phyloP scores from a whole-genome alignment of 1,140 invertebrate genomes.

The Aphaenogaster rudis region DNA sequence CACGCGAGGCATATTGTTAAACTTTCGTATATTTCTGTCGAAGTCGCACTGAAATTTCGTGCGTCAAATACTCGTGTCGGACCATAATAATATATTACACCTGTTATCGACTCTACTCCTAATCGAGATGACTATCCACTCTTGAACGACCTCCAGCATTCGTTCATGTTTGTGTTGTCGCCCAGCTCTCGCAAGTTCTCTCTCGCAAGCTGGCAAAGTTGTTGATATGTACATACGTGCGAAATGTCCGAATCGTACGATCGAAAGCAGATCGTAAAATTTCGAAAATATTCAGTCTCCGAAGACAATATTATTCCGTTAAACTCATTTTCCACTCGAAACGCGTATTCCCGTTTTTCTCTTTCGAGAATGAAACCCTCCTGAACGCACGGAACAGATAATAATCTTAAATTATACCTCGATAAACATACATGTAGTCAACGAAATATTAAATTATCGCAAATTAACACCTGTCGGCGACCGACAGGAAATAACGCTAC shows the following conservation, averaged over 20 bases:
- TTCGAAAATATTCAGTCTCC: neutral
- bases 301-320: neutral
- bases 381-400: neutral
- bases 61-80: neutral
- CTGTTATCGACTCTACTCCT: neutral
- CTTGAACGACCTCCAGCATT: neutral
- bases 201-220: neutral
- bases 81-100: neutral
- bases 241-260: neutral
- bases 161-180: conserved; percentile 24
- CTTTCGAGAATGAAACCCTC: neutral
- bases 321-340: neutral
- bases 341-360: neutral
- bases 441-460: conserved; percentile 3
- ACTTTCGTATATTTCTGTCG: neutral
- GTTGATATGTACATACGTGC: neutral
- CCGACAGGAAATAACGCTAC: neutral
- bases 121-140: neutral
- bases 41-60: neutral
- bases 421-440: neutral
- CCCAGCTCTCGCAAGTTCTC: neutral
- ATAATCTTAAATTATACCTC: conserved; percentile 5
- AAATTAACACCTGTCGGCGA: conserved; percentile 4
- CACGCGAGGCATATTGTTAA: neutral
- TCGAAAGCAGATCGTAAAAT: neutral